A percentile compares a stretch with the other conserved stretches of the same genome.
Conservation (phyloP, 2,888 invertebrate genomes). For the Gasteruption jaculator region DNA sequence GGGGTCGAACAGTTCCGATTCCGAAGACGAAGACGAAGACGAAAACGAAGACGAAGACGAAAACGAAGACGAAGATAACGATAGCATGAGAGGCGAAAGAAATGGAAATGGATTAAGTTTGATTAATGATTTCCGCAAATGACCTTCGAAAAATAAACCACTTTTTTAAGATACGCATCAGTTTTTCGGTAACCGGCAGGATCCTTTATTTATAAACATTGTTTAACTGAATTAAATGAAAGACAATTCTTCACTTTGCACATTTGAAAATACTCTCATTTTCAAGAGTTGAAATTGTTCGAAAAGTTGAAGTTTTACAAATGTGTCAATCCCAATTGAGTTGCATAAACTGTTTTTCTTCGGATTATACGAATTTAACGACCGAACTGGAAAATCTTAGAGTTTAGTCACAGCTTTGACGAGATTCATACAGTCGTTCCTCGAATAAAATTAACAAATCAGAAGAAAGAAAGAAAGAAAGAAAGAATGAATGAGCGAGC, state of each 20-base stretch:
- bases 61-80: conserved; percentile 30
- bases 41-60: conserved; percentile 48
- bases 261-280: no score
- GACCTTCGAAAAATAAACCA: not conserved
- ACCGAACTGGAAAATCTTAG: conserved; percentile 28
- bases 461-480: no score
- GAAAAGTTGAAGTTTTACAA: no score
- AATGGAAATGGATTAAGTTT: conserved; percentile 10
- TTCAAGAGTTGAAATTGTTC: no score
- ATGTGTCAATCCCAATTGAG: conserved; percentile 23
- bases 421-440: conserved; percentile 32
- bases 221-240: no score
- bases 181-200: no score
- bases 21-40: conserved; percentile 44
- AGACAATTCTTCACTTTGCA: no score
- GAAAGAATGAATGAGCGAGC: no score
- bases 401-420: conserved; percentile 35
- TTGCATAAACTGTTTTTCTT: conserved; percentile 26
- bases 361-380: conserved; percentile 23
- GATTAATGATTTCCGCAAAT: not conserved
- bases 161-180: no score
- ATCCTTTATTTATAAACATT: no score
- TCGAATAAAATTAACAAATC: conserved; percentile 30
- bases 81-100: conserved; percentile 44
- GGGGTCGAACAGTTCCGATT: conserved; percentile 62